Percentiles rank a stretch among this genome's conserved stretches.
phyloP scores from a whole-genome alignment of 2,888 invertebrate species.

The Synergus laeviventris region DNA sequence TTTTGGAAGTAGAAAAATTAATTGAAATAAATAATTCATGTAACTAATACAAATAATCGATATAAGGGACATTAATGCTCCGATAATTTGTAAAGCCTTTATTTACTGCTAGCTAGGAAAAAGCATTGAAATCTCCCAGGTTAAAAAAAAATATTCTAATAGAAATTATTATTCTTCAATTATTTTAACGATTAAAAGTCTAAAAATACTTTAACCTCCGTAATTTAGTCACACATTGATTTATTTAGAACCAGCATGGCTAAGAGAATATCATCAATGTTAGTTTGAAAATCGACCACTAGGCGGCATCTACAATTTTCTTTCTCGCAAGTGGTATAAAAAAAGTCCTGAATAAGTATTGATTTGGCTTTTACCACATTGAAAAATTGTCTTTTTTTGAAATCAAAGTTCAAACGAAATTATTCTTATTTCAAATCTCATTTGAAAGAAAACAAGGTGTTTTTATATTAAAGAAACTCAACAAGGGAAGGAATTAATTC shows the following conservation, averaged over 20 bases:
- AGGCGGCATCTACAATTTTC: background rate
- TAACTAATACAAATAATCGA: background rate
- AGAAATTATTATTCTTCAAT: background rate
- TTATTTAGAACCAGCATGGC: background rate
- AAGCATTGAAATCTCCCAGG: constrained; percentile 18
- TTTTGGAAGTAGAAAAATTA: too few relatives aligned
- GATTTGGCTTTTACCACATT: too few relatives aligned
- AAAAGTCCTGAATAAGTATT: too few relatives aligned
- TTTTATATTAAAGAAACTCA: too few relatives aligned
- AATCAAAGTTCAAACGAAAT: too few relatives aligned
- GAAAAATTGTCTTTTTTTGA: too few relatives aligned
- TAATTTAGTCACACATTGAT: background rate
- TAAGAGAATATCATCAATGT: background rate
- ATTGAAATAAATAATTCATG: too few relatives aligned
- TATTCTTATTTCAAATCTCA: background rate
- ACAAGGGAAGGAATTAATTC: background rate
- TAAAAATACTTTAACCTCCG: background rate
- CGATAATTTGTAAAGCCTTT: background rate
- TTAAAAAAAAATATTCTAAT: background rate
- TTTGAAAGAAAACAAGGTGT: background rate
- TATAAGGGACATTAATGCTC: constrained; percentile 3
- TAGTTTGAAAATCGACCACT: background rate
- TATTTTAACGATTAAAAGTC: background rate
- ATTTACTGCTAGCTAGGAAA: background rate
- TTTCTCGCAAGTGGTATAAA: background rate